A percentile compares a stretch with the other conserved stretches of the same genome.
phyloP scores from a whole-genome alignment of 2,797 vertebrate species.

The Rousettus madagascariensis region DNA sequence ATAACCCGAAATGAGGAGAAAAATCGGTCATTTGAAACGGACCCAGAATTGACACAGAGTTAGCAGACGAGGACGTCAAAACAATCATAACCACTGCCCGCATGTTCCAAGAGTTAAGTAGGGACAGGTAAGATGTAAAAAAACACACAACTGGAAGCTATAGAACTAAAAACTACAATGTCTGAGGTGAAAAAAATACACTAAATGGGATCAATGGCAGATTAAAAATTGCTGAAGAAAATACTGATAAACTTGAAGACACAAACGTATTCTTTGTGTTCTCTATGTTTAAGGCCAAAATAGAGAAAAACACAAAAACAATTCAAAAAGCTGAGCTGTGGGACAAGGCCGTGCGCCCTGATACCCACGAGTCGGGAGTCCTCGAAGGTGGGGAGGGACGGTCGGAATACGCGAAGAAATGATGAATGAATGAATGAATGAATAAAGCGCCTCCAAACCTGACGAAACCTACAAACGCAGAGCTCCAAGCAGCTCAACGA shows the following conservation, averaged over 20 bases:
- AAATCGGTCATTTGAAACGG: background rate
- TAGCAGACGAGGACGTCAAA: background rate
- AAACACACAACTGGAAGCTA: background rate
- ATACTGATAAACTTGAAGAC: background rate
- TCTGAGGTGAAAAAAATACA: background rate
- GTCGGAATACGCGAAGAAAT: background rate
- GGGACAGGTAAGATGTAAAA: background rate
- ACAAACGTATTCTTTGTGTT: background rate
- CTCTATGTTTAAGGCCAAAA: background rate
- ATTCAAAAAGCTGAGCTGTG: background rate
- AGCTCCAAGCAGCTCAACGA: background rate
- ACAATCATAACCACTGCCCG: fast-evolving
- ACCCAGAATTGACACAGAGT: background rate
- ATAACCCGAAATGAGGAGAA: background rate
- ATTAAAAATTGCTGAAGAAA: background rate
- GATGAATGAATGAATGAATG: background rate
- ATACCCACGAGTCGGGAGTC: background rate
- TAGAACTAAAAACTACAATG: background rate
- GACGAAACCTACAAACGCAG: background rate
- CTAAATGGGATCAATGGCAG: no score
- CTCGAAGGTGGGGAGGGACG: background rate
- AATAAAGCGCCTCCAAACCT: background rate
- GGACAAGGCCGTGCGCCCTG: background rate
- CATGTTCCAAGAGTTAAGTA: background rate
- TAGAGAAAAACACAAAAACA: background rate